Evolutionary conservation across 2,113 vertebrate genomes (phyloP).

Genomic region (Tamias sibiricus): DNA sequence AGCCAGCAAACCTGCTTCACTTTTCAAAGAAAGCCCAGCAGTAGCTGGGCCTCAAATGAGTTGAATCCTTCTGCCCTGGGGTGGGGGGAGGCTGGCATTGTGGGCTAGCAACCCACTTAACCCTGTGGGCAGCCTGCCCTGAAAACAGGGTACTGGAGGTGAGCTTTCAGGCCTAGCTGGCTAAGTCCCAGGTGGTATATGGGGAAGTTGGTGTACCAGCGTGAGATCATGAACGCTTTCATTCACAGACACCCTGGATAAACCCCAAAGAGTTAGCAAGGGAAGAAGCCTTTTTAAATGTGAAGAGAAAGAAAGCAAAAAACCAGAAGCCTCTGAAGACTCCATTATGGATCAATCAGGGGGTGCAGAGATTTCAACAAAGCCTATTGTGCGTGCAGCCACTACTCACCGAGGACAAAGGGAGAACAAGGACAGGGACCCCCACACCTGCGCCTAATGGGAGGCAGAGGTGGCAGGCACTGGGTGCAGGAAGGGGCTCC

Average conservation of each 20-base stretch:
- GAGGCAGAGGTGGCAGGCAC: neutral
- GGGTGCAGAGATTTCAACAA: neutral
- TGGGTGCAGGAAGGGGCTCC: accelerated
- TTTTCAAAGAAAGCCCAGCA: neutral
- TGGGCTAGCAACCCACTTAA: neutral
- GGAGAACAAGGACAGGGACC: neutral
- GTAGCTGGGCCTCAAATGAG: neutral
- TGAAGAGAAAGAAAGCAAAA: neutral
- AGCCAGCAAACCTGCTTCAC: neutral
- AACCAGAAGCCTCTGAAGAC: slow-evolving; percentile 44
- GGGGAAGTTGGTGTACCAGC: neutral
- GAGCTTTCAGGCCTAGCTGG: neutral
- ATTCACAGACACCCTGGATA: neutral
- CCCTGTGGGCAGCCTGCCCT: neutral
- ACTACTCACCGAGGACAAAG: neutral
- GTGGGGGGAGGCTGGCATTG: accelerated
- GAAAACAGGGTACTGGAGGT: neutral
- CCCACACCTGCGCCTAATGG: accelerated
- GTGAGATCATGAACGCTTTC: neutral
- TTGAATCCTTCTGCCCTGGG: neutral
- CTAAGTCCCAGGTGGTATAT: neutral
- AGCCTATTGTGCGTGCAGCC: neutral
- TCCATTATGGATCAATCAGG: slow-evolving; percentile 39
- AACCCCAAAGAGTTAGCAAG: neutral
- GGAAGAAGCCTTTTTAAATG: slow-evolving; percentile 37